Evolutionary conservation across 2,888 invertebrate genomes (phyloP).

Genomic region (Apoda limacodes): DNA sequence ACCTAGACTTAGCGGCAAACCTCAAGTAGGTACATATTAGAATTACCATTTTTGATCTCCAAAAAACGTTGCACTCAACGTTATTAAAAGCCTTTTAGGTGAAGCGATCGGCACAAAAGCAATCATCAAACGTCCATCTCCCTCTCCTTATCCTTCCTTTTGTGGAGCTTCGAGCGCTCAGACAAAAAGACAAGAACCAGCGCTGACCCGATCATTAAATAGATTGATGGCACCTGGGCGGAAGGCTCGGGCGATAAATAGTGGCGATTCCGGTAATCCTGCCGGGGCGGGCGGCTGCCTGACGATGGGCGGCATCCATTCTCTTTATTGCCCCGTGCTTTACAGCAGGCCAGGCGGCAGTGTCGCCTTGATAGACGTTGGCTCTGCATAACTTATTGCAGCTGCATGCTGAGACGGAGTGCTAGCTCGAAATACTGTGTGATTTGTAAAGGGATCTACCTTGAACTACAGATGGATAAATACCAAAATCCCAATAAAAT

Average conservation of each 20-base stretch:
- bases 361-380: slow-evolving; percentile 57
- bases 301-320: slow-evolving; percentile 67
- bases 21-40: no score
- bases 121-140: slow-evolving; percentile 70
- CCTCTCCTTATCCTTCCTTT: slow-evolving; percentile 47
- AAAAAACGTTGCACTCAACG: no score
- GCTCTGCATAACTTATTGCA: no score
- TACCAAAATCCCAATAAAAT: no score
- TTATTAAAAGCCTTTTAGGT: no score
- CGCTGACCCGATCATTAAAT: slow-evolving; percentile 71
- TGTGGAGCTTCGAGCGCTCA: slow-evolving; percentile 38
- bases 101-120: slow-evolving; percentile 64
- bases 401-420: no score
- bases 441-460: no score
- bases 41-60: no score
- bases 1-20: no score
- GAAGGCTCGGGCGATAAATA: slow-evolving; percentile 67
- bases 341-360: slow-evolving; percentile 47
- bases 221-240: slow-evolving; percentile 70
- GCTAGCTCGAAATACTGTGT: no score
- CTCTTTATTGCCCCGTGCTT: slow-evolving; percentile 69
- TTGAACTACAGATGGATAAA: no score
- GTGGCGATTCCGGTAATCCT: slow-evolving; percentile 69
- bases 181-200: slow-evolving; percentile 56
- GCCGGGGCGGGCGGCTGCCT: slow-evolving; percentile 51